Evolutionary conservation across 2,888 invertebrate species (phyloP), one percentile per base, ranked within the genome.

Genomic region (Pasiphila rectangulata): DNA sequence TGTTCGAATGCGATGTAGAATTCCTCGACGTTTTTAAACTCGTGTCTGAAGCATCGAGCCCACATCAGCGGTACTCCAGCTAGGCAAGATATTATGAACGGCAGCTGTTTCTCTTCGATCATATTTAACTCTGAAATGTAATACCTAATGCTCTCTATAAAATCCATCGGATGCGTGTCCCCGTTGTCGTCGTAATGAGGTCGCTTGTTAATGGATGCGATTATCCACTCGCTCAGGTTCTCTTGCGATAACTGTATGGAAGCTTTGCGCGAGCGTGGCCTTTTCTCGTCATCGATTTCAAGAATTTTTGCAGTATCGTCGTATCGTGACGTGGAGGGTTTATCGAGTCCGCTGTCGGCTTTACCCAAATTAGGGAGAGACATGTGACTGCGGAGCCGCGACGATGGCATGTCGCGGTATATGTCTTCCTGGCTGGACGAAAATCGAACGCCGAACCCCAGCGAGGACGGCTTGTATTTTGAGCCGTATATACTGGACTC

Each of bases 401-500:
- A 85, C 3, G 87, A 86, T 10, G 88, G 86, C 82, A 87, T 74
- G 50, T 79, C 79, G 47, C 79, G 74, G 54, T 77, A 83, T 35
- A 88, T 79, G 59, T 87, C 80, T 59, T 88, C 88, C 66, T 88
- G 87, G 46, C 88, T 88, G 16, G 88, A 85, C 63, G 88, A 85
- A 64, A 88, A 88, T 13, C 86, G 78, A 20, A 88, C 88, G 13
- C 88, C 88, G 45, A 86, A 80, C 1, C 87, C 88, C 45, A 88
- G 64, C 3, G 80, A 75, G 4, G 84, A 72, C 2, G 88, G 88
- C 57, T 84, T 86, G 56, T 83, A 86, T 55, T 84, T 76, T 1
- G 82, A 73, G 20, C 75, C 75, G 51, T 75, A 84, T 5, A 79
- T 56, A 20, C 75, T 62, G 2, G 74, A 63, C 16, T 80, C 72